Evolutionary conservation across 30 jellyfish, hydroid and myxozoan species (phyloP), one percentile per base, ranked within the genome.

Genomic region (Aurelia aurita): DNA sequence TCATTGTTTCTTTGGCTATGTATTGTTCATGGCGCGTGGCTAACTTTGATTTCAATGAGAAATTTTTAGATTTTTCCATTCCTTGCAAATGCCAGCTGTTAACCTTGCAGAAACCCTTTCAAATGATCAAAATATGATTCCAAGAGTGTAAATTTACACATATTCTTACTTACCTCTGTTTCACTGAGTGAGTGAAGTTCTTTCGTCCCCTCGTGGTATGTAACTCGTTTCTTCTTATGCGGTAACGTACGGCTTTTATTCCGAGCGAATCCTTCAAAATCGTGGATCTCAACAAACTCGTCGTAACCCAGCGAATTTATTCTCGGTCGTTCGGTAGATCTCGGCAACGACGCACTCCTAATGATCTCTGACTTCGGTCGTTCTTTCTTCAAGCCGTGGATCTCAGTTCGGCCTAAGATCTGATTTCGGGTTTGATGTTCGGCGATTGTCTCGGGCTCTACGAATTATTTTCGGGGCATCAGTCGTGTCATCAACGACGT

Each of bases 391-490:
- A 53, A 31, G 0, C 60, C 79, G 29, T 45, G 84, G 6, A 85
- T 74, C 9, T 85, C 95, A 2, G 95, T 85, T 35, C 95, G 84
- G 19, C 89, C 95, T 29, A 85, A 31, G 22, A 85, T 85, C 71
- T 61, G 85, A 73, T 85, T n/a, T 85, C 70, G 95, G 95, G 59
- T 85, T 74, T 19, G 95, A 85, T 34, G 51, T 18, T 54, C 89
- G 83, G 34, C 89, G 84, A 65, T 65, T 51, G 29, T 85, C 76
- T 31, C 89, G 58, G 18, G 81, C 39, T 45, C 81, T 59, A 2
- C 93, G 83, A 18, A 71, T 46, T 21, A 83, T 53, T 55, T 87
- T 57, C 70, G 93, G 93, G 18, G 78, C 85, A 53, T 67, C 91
- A 2, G 28, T 72, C 31, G 77, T 69, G 14, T 81, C 91, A 34